Percentiles rank a stretch among this genome's conserved stretches.
Evolutionary conservation across 1,140 invertebrate genomes (phyloP).

Genomic region (Andrena cerasifolii): DNA sequence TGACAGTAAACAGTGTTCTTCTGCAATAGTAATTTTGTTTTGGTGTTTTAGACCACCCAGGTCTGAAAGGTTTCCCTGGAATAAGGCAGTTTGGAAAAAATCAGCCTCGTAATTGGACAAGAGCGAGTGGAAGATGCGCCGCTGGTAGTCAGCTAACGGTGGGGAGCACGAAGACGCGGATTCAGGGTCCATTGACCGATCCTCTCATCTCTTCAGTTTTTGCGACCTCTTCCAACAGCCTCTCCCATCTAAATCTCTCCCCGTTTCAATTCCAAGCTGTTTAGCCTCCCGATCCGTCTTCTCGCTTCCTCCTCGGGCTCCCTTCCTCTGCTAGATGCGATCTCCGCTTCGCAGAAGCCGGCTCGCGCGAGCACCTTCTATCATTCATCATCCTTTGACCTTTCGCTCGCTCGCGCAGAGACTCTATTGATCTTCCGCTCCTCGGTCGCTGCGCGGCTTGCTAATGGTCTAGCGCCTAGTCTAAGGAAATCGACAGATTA

Average conservation of each 20-base stretch:
- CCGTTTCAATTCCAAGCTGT: conserved; percentile 20
- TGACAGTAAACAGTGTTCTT: too few species aligned
- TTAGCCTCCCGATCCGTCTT: not conserved
- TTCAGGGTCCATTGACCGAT: conserved; percentile 67
- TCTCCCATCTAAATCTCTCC: conserved; percentile 28
- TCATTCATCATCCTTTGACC: conserved; percentile 7
- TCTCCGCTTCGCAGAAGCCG: conserved; percentile 27
- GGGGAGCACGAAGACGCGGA: conserved; percentile 31
- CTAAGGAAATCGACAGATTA: too few species aligned
- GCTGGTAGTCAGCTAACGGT: not conserved
- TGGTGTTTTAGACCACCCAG: too few species aligned
- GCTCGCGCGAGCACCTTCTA: conserved; percentile 6
- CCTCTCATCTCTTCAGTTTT: conserved; percentile 49
- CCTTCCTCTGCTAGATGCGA: not conserved
- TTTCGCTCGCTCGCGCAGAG: not conserved
- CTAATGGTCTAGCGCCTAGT: too few species aligned
- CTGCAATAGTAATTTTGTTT: too few species aligned
- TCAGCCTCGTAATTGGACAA: not conserved
- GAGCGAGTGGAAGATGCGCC: not conserved
- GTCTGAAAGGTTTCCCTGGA: not conserved
- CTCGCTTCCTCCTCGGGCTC: not conserved
- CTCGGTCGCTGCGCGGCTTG: too few species aligned
- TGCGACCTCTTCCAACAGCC: conserved; percentile 15
- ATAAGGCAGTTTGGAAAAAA: too few species aligned
- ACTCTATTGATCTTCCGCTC: too few species aligned